phyloP scores from a whole-genome alignment of 2,888 invertebrate genomes.

The Caradrina kadenii region DNA sequence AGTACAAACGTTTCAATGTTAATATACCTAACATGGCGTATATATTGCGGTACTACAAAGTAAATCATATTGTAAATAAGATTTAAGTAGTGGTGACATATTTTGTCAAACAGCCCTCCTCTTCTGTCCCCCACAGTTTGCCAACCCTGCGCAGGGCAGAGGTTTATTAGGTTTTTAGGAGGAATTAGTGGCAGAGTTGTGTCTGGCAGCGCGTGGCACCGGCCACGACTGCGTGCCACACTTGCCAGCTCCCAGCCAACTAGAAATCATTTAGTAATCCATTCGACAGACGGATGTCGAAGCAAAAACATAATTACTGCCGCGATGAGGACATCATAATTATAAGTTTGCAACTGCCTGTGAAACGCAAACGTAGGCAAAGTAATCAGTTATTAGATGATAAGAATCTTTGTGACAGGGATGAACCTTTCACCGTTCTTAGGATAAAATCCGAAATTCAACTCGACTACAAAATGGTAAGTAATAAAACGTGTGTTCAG shows the following conservation, averaged over 20 bases:
- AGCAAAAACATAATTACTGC: conserved; percentile 26
- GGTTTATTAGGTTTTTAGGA: conserved; percentile 58
- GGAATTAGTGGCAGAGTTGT: conserved; percentile 54
- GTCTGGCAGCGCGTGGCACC: conserved; percentile 65
- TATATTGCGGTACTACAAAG: not conserved
- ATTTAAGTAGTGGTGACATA: not conserved
- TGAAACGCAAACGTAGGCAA: conserved; percentile 4
- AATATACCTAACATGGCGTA: not conserved
- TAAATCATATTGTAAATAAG: not conserved
- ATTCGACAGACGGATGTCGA: conserved; percentile 38
- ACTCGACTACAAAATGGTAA: conserved; percentile 26
- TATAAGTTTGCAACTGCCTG: not conserved
- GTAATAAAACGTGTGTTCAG: conserved; percentile 21
- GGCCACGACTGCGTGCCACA: conserved; percentile 60
- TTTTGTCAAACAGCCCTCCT: not conserved
- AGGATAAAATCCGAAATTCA: conserved; percentile 5
- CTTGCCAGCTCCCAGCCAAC: conserved; percentile 59
- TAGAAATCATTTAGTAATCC: conserved; percentile 52
- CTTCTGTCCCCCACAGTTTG: conserved; percentile 2
- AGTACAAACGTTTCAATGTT: not conserved
- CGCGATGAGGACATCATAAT: conserved; percentile 3
- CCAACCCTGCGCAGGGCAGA: conserved; percentile 48
- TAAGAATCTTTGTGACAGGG: conserved; percentile 25
- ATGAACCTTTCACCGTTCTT: not conserved
- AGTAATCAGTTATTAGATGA: conserved; percentile 26